Evolutionary conservation across 2,797 vertebrate species (phyloP).

Genomic region (Spizella passerina): DNA sequence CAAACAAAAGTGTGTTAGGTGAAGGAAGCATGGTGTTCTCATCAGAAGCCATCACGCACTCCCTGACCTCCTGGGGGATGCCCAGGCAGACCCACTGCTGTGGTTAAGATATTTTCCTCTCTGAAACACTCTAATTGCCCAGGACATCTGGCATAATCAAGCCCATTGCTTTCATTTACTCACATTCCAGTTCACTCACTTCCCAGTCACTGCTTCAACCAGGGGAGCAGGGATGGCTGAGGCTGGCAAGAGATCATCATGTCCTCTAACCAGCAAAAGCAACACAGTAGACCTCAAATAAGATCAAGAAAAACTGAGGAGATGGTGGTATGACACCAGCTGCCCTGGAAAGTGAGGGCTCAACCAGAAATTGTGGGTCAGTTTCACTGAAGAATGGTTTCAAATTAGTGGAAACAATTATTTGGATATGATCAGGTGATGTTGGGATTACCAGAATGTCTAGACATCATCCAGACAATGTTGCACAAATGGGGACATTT

Average conservation of each 20-base stretch:
- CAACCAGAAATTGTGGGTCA: background rate
- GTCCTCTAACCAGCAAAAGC: background rate
- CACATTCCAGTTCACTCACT: background rate
- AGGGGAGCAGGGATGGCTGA: background rate
- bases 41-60: background rate
- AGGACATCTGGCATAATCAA: background rate
- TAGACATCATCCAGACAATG: background rate
- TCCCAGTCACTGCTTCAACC: background rate
- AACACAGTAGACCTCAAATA: background rate
- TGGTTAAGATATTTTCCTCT: background rate
- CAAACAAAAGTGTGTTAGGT: background rate
- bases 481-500: background rate
- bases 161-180: background rate
- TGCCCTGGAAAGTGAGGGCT: background rate
- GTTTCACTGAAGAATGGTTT: background rate
- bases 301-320: background rate
- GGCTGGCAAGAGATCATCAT: background rate
- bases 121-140: background rate
- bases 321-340: background rate
- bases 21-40: background rate
- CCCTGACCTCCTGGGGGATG: background rate
- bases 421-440: background rate
- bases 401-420: background rate
- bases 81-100: background rate
- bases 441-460: background rate